These are phyloP conservation scores for Drosophila quinaria DNA, from an alignment of 2,888 invertebrate species.

Conservation along the genomic window DNA sequence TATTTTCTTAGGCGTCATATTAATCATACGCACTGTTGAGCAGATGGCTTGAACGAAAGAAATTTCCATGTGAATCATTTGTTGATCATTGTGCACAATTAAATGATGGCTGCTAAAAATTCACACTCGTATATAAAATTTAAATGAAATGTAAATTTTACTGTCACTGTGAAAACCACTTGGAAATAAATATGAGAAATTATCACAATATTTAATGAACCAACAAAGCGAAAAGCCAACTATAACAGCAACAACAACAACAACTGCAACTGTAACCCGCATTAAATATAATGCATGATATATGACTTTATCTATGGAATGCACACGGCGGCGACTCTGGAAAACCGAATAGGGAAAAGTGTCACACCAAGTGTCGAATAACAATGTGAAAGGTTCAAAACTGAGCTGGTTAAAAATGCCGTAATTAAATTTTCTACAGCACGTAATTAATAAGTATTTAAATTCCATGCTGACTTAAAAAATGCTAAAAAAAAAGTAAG, in stretches of 20 bases:
- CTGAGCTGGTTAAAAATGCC: conserved; percentile 19
- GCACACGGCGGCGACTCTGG: conserved; percentile 37
- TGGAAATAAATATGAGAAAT: conserved; percentile 79
- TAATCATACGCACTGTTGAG: conserved; percentile 42
- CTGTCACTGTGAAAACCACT: conserved; percentile 66
- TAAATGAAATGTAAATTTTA: conserved; percentile 60
- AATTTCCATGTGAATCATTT: background rate
- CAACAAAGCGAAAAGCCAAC: conserved; percentile 69
- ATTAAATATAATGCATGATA: conserved; percentile 65
- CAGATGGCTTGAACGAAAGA: background rate
- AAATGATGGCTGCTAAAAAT: conserved; percentile 19
- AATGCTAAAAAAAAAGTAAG: conserved; percentile 6
- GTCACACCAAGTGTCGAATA: conserved; percentile 24
- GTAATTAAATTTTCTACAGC: conserved; percentile 42
- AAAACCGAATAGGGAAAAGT: conserved; percentile 15
- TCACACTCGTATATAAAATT: conserved; percentile 16
- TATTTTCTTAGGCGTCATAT: conserved; percentile 1
- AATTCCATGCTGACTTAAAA: conserved; percentile 15
- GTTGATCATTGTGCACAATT: conserved; percentile 36
- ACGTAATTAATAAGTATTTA: conserved; percentile 29
- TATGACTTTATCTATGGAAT: conserved; percentile 73
- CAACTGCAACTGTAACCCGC: conserved; percentile 16
- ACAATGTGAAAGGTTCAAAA: conserved; percentile 24
- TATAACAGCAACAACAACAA: conserved; percentile 12
- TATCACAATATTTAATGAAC: conserved; percentile 79